These are phyloP conservation scores for Lysiphlebus fabarum DNA, from an alignment of 1,140 invertebrate genomes.

Conservation along the genomic window DNA sequence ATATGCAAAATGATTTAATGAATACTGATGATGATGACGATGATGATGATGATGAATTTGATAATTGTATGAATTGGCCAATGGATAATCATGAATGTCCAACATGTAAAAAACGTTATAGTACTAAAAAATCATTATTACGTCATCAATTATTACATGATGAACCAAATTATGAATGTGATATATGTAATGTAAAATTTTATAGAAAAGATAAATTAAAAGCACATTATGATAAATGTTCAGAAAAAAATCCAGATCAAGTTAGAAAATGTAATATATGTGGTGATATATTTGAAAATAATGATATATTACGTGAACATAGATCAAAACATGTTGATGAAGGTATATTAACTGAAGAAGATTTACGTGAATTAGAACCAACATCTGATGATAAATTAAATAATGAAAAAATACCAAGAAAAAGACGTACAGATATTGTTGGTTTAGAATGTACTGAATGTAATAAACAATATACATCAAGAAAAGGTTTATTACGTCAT, in stretches of 20 bases:
- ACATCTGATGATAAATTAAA: conserved; percentile 42
- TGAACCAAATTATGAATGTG: conserved; percentile 53
- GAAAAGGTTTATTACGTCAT: conserved; percentile 60
- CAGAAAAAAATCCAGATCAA: conserved; percentile 53
- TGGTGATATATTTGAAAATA: conserved; percentile 52
- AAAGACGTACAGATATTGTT: conserved; percentile 51
- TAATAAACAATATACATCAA: conserved; percentile 63
- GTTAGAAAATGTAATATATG: conserved; percentile 53
- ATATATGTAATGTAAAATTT: conserved; percentile 53
- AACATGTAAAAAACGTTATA: conserved; percentile 52
- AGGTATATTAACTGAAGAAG: conserved; percentile 51
- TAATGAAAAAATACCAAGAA: conserved; percentile 42
- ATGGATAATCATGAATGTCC: conserved; percentile 51
- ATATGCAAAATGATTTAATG: conserved; percentile 12
- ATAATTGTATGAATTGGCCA: conserved; percentile 49
- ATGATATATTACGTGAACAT: conserved; percentile 48
- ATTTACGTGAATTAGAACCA: conserved; percentile 47
- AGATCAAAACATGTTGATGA: conserved; percentile 49
- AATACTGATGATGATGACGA: conserved; percentile 30
- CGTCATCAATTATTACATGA: conserved; percentile 51
- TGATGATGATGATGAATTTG: conserved; percentile 43
- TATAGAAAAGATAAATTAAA: conserved; percentile 53
- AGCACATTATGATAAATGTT: conserved; percentile 53
- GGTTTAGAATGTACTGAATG: conserved; percentile 56
- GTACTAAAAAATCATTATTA: conserved; percentile 51